phyloP scores from a whole-genome alignment of 2,797 vertebrate genomes.

The Prionace glauca region DNA sequence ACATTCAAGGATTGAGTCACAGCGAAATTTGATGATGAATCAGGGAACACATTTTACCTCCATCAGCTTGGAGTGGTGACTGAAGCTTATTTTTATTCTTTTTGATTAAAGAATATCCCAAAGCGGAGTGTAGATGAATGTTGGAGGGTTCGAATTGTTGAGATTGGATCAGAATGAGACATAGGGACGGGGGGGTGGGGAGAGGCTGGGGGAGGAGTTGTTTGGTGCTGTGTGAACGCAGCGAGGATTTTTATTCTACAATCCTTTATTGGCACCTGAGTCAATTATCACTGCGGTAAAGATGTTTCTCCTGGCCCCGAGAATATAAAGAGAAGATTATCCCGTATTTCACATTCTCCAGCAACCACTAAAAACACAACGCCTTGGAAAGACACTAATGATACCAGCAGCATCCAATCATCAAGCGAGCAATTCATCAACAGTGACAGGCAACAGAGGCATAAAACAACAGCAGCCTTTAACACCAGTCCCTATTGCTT shows the following conservation, averaged over 20 bases:
- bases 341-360: background rate
- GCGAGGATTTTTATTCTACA: background rate
- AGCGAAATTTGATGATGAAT: background rate
- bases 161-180: background rate
- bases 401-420: conserved; percentile 61
- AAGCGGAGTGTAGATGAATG: background rate
- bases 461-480: conserved; percentile 66
- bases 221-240: background rate
- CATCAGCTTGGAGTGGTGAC: background rate
- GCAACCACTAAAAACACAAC: background rate
- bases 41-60: no score
- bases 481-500: conserved; percentile 52
- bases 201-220: background rate
- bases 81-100: background rate
- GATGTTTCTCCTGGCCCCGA: background rate
- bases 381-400: conserved; percentile 48
- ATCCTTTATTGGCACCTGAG: background rate
- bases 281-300: background rate
- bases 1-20: background rate
- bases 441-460: conserved; percentile 69
- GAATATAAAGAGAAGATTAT: no score
- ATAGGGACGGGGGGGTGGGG: background rate
- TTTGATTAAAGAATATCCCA: background rate
- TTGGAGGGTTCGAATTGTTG: background rate
- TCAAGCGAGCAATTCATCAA: conserved; percentile 80